Percentiles rank a stretch among this genome's conserved stretches.
Conservation (phyloP, 1,140 invertebrate genomes). For the Tetragonula clypearis region DNA sequence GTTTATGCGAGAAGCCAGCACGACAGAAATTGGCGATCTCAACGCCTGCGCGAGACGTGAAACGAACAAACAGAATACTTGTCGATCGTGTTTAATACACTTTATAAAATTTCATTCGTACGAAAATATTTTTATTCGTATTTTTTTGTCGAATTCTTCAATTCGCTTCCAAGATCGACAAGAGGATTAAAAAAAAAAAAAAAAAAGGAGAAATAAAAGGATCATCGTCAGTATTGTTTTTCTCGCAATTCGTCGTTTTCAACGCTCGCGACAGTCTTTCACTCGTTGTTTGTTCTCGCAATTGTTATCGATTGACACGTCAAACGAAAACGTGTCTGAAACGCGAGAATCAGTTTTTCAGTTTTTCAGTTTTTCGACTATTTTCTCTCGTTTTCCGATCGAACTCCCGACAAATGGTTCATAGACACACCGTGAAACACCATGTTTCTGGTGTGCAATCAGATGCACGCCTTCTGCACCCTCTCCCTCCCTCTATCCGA, state of each 20-base stretch:
- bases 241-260: constrained; percentile 13
- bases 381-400: constrained; percentile 8
- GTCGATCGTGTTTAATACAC: not conserved
- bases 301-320: constrained; percentile 1
- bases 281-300: constrained; percentile 19
- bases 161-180: not conserved
- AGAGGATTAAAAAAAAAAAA: no score
- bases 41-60: not conserved
- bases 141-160: not conserved
- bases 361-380: not conserved
- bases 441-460: not conserved
- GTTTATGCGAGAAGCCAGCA: not conserved
- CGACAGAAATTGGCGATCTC: not conserved
- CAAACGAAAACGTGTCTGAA: constrained; percentile 13
- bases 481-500: not conserved
- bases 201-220: not conserved
- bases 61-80: not conserved
- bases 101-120: not conserved
- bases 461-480: not conserved
- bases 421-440: no score
- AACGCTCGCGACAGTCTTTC: constrained; percentile 30
- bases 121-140: no score
- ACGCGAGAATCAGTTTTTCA: constrained; percentile 15
- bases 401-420: not conserved
- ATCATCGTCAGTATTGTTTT: not conserved